These are phyloP conservation scores for Sylvia atricapilla DNA, from an alignment of 2,113 vertebrate genomes.

Conservation along the genomic window DNA sequence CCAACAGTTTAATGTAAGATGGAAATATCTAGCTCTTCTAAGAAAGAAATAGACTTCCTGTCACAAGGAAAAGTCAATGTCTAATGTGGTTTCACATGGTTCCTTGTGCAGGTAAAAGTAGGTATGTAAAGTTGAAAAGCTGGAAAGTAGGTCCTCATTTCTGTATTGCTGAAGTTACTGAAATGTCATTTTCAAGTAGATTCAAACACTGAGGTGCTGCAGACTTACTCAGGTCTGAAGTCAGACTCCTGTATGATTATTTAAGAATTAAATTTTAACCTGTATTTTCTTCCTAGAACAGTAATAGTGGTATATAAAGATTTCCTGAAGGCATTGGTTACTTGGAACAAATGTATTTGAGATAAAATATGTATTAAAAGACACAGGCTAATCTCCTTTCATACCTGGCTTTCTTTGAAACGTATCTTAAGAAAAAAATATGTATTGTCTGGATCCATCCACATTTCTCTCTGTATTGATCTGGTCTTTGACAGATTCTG, in stretches of 20 bases:
- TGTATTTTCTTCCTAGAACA: neutral
- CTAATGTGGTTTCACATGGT: neutral
- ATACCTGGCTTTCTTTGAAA: neutral
- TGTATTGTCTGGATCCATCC: fast-evolving
- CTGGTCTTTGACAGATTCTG: neutral
- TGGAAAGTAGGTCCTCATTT: neutral
- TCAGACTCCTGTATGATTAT: neutral
- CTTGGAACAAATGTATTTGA: neutral
- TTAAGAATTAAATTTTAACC: neutral
- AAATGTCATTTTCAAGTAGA: neutral
- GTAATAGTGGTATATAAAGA: neutral
- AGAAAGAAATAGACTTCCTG: neutral
- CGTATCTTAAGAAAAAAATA: neutral
- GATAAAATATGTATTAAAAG: neutral
- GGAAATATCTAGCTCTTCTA: neutral
- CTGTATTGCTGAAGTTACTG: neutral
- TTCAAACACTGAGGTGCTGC: neutral
- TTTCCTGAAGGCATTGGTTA: neutral
- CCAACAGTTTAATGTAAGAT: neutral
- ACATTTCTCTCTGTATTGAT: neutral
- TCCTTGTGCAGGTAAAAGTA: neutral
- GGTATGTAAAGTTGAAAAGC: neutral
- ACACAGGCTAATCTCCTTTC: neutral
- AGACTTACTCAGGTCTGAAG: neutral
- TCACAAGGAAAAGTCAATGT: neutral